A percentile compares a stretch with the other conserved stretches of the same genome.
Evolutionary conservation across 2,113 vertebrate genomes (phyloP).

Genomic region (Recurvirostra avosetta): DNA sequence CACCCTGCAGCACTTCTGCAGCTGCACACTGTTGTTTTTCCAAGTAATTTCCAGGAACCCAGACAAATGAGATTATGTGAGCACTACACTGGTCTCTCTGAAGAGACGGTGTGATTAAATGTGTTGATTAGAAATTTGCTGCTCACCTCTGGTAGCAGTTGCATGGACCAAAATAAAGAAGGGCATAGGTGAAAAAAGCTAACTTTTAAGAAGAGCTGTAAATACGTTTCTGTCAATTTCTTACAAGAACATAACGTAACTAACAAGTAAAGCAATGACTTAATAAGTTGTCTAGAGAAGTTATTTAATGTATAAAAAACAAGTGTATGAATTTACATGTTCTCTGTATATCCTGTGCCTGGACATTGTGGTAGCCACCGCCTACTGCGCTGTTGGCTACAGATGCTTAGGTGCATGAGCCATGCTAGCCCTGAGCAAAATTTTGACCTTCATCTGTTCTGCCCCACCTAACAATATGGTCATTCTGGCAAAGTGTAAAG

Average conservation of each 20-base stretch:
- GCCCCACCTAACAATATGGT: neutral
- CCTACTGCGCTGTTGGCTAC: neutral
- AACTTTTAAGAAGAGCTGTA: neutral
- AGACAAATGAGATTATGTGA: conserved; percentile 26
- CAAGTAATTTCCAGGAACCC: conserved; percentile 39
- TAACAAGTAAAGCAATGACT: neutral
- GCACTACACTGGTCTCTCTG: conserved; percentile 6
- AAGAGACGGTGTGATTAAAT: conserved; percentile 46
- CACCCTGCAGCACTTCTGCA: neutral
- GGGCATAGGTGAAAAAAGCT: neutral
- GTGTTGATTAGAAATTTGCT: conserved; percentile 46
- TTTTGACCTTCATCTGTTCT: neutral
- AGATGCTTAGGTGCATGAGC: neutral
- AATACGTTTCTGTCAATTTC: neutral
- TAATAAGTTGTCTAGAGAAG: neutral
- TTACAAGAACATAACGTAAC: neutral
- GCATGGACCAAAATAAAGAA: neutral
- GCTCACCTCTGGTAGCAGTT: neutral
- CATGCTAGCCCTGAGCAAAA: neutral
- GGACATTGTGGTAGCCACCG: neutral
- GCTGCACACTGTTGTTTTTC: conserved; percentile 23
- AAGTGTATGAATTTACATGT: neutral
- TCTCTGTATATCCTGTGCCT: neutral
- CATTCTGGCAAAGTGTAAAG: neutral
- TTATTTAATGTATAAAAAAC: rapidly evolving